Conservation (phyloP, 2,888 invertebrate genomes). For the Hoplodrina blanda region DNA sequence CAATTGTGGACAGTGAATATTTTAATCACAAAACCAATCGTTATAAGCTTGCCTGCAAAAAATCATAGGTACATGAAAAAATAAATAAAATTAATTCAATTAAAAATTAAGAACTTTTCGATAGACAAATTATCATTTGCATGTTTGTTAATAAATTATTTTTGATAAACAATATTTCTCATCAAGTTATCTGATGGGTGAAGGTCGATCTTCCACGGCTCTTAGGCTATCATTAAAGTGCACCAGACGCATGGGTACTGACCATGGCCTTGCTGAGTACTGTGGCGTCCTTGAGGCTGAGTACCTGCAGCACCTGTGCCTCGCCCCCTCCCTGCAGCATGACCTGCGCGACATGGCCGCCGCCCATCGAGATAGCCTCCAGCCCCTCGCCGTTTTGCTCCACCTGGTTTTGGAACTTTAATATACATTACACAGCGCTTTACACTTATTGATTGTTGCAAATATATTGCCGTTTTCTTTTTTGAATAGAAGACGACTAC, state of each 20-base stretch:
- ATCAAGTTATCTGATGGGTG: no score
- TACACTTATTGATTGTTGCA: background rate
- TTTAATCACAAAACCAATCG: no score
- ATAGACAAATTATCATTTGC: no score
- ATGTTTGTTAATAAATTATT: no score
- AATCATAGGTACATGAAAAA: no score
- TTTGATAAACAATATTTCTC: no score
- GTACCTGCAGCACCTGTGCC: constrained; percentile 95
- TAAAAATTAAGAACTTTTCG: no score
- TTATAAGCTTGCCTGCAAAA: no score
- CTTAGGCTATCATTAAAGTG: no score
- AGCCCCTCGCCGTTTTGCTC: constrained; percentile 94
- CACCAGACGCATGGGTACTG: constrained; percentile 12
- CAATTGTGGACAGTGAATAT: background rate
- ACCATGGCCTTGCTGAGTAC: constrained; percentile 95
- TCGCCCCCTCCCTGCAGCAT: constrained; percentile 93
- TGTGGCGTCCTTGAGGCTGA: constrained; percentile 96
- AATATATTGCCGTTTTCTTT: background rate
- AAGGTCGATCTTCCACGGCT: no score
- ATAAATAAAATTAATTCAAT: no score
- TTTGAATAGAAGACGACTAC: no score
- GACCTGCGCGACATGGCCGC: constrained; percentile 95
- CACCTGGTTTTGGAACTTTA: constrained; percentile 87
- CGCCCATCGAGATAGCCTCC: constrained; percentile 94
- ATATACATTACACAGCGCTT: constrained; percentile 36